phyloP scores from a whole-genome alignment of 2,113 vertebrate genomes.

The Erythrocebus patas region DNA sequence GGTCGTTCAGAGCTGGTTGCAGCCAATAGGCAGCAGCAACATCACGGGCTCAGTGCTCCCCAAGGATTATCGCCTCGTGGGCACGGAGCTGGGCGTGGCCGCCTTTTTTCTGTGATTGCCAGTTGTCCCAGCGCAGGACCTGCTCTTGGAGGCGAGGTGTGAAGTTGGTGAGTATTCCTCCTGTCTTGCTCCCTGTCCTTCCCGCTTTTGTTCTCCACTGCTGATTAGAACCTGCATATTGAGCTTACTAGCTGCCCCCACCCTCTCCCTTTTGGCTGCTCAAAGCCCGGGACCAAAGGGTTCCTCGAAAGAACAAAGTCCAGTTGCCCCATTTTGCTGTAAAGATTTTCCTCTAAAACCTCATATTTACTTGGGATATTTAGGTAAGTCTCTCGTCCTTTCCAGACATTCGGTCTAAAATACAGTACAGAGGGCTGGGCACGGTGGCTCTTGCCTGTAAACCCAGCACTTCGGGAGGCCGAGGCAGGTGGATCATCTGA shows the following conservation, averaged over 20 bases:
- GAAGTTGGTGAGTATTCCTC: not conserved
- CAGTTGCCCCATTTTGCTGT: not conserved
- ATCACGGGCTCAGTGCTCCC: not conserved
- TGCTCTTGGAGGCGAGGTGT: not conserved
- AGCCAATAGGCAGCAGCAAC: not conserved
- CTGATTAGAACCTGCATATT: rapidly evolving
- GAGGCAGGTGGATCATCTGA: not conserved
- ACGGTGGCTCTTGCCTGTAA: not conserved
- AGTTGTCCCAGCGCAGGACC: rapidly evolving
- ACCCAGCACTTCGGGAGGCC: not conserved
- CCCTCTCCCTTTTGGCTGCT: rapidly evolving
- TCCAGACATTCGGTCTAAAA: not conserved
- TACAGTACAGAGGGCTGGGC: not conserved
- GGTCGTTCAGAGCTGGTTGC: not conserved
- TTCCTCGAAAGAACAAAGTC: not conserved
- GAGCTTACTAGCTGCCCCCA: rapidly evolving
- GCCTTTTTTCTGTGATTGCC: no score
- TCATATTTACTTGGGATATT: rapidly evolving
- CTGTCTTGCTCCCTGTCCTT: rapidly evolving
- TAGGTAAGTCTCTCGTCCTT: not conserved
- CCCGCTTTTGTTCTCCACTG: not conserved
- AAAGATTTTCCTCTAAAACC: not conserved
- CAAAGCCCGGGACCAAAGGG: not conserved
- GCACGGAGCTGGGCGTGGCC: not conserved
- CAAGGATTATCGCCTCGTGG: rapidly evolving